Percentiles rank a stretch among this genome's conserved stretches.
Evolutionary conservation across 1,140 invertebrate genomes (phyloP).

Genomic region (Protaetia brevitarsis): DNA sequence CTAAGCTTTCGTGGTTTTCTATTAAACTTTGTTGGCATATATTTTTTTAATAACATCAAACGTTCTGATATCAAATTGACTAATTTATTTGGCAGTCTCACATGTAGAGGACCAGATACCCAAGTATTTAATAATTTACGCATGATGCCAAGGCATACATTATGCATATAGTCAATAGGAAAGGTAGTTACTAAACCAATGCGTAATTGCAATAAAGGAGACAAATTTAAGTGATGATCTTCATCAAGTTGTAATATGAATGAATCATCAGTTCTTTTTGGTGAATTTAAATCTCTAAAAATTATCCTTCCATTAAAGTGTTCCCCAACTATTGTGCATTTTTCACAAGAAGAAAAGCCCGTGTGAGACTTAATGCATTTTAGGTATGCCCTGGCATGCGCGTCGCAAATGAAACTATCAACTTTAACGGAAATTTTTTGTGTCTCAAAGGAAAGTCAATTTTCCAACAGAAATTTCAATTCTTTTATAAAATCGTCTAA

Average conservation of each 20-base stretch:
- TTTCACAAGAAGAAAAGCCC: slow-evolving; percentile 29
- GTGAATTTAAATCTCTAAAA: slow-evolving; percentile 21
- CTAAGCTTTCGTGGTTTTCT: no score
- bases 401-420: not conserved
- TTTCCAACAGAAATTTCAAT: not conserved
- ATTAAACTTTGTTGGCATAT: no score
- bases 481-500: slow-evolving; percentile 17
- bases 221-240: slow-evolving; percentile 31
- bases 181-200: slow-evolving; percentile 39
- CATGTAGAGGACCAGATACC: no score
- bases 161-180: no score
- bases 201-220: slow-evolving; percentile 28
- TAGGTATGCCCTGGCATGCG: not conserved
- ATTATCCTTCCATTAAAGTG: slow-evolving; percentile 22
- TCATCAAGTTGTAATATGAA: slow-evolving; percentile 30
- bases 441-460: not conserved
- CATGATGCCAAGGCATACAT: no score
- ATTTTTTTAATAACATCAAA: no score
- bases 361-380: slow-evolving; percentile 2
- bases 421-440: not conserved
- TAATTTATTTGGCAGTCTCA: no score
- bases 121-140: no score
- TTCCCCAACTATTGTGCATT: slow-evolving; percentile 25
- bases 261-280: slow-evolving; percentile 28
- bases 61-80: no score